These are phyloP conservation scores for Anoncus sp. DNA, from an alignment of 2,888 invertebrate species.

Conservation along the genomic window DNA sequence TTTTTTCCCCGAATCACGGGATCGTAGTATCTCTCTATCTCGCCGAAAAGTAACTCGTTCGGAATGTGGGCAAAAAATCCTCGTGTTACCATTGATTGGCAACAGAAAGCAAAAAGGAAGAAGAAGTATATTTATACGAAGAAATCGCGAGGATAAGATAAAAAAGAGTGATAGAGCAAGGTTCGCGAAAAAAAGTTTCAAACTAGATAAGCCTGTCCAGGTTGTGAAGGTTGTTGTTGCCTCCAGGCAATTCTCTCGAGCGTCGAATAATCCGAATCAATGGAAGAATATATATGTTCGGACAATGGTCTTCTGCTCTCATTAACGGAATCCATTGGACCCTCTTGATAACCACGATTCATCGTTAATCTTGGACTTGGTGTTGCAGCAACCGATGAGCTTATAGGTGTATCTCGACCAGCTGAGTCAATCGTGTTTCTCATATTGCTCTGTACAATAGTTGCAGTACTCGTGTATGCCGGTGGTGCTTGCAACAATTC, in stretches of 20 bases:
- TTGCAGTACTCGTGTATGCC: constrained; percentile 83
- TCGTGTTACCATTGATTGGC: constrained; percentile 22
- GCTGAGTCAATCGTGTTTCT: constrained; percentile 55
- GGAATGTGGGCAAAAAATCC: neutral
- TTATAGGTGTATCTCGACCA: constrained; percentile 86
- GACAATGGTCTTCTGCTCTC: constrained; percentile 88
- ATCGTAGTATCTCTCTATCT: no score
- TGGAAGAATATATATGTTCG: constrained; percentile 95
- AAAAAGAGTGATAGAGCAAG: no score
- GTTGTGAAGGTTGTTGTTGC: constrained; percentile 83
- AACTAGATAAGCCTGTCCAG: constrained; percentile 83
- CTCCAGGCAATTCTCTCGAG: constrained; percentile 88
- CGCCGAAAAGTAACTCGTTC: no score
- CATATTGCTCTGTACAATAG: constrained; percentile 70
- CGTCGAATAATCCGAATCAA: constrained; percentile 94
- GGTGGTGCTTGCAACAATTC: constrained; percentile 84
- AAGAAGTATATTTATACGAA: neutral
- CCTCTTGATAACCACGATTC: constrained; percentile 81
- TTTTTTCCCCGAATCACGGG: no score
- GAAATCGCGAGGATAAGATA: no score
- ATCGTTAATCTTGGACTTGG: constrained; percentile 86
- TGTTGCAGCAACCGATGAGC: constrained; percentile 87
- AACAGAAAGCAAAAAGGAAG: constrained; percentile 17
- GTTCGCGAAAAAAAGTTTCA: constrained; percentile 68
- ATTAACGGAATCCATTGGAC: constrained; percentile 73